A percentile compares a stretch with the other conserved stretches of the same genome.
Conservation (phyloP, 2,113 vertebrate genomes). For the Oxyruncus cristatus region DNA sequence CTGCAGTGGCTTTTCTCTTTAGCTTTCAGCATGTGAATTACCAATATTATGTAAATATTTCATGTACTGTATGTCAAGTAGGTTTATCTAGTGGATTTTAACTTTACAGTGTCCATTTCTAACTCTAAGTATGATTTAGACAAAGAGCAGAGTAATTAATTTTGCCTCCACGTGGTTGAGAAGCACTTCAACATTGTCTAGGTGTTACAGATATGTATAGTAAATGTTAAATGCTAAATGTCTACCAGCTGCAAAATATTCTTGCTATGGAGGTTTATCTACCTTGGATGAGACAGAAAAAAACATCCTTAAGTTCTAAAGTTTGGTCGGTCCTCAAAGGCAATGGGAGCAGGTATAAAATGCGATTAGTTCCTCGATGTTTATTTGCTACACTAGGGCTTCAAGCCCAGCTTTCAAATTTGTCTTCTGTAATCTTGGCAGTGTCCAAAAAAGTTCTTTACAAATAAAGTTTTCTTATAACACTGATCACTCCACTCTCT, state of each 20-base stretch:
- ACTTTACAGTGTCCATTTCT: not conserved
- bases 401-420: not conserved
- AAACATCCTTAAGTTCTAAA: not conserved
- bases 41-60: not conserved
- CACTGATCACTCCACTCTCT: not conserved
- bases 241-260: not conserved
- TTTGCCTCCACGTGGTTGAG: not conserved
- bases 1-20: not conserved
- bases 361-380: not conserved
- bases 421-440: not conserved
- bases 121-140: not conserved
- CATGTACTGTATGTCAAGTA: not conserved
- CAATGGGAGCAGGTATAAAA: conserved; percentile 41
- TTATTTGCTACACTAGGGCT: not conserved
- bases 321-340: not conserved
- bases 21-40: not conserved
- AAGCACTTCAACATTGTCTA: not conserved
- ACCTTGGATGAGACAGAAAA: not conserved
- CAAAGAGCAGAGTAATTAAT: not conserved
- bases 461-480: not conserved
- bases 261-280: not conserved
- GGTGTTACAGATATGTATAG: not conserved
- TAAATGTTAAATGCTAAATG: not conserved
- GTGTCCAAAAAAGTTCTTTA: not conserved
- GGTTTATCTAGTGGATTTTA: not conserved